Percentiles rank a stretch among this genome's conserved stretches.
phyloP scores from a whole-genome alignment of 2,888 invertebrate species.

The Amaurobius ferox region DNA sequence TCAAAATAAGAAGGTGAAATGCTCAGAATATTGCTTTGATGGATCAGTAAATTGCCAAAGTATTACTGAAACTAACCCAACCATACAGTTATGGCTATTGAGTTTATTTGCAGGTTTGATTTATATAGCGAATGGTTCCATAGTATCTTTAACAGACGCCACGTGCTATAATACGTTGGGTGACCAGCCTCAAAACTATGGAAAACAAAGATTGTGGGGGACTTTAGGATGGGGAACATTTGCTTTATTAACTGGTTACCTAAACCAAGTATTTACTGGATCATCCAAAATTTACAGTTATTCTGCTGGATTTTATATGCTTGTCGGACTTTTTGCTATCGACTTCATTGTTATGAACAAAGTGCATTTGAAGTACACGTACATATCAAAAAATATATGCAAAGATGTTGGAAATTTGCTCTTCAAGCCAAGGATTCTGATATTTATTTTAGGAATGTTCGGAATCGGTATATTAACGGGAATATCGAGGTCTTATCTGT shows the following conservation, averaged over 20 bases:
- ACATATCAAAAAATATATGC: conserved; percentile 48
- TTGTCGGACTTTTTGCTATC: conserved; percentile 18
- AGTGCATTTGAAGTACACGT: conserved; percentile 42
- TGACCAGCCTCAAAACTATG: conserved; percentile 86
- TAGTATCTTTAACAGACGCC: conserved; percentile 91
- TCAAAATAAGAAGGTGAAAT: background rate
- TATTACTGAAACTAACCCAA: background rate
- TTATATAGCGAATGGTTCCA: conserved; percentile 91
- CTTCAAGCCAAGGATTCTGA: conserved; percentile 1
- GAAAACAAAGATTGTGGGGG: conserved; percentile 91
- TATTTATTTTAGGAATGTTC: conserved; percentile 61
- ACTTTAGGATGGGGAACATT: conserved; percentile 91
- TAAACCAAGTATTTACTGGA: conserved; percentile 82
- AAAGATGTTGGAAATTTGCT: conserved; percentile 56
- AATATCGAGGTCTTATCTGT: conserved; percentile 72
- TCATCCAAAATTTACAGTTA: conserved; percentile 40
- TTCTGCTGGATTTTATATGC: conserved; percentile 66
- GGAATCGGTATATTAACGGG: conserved; percentile 73
- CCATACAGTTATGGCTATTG: conserved; percentile 85
- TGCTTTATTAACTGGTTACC: conserved; percentile 85
- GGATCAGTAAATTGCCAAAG: background rate
- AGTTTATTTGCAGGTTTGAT: conserved; percentile 85
- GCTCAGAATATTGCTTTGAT: background rate
- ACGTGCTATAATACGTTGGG: conserved; percentile 91
- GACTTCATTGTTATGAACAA: conserved; percentile 40